Base-by-base conservation (phyloP, 2,888 invertebrate genomes). In the Alcis repandata region DNA sequence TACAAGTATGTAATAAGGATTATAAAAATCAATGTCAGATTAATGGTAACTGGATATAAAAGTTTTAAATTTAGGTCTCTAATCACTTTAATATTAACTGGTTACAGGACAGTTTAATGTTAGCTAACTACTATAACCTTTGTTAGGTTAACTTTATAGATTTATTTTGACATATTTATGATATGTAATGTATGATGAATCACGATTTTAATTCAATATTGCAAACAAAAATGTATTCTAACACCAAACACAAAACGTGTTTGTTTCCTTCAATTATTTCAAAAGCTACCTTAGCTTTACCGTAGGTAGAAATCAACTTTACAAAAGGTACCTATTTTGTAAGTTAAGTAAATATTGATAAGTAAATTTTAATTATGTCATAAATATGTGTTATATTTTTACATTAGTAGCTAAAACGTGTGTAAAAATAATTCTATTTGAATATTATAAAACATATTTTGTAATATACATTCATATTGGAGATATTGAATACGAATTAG, bases 371-470 rank as follows among this genome's bases (percentile, higher is more conserved):
- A 27, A 27, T 27, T 27, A 27, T 27, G 6, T 27, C 10, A 43
- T 2, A 19, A 32, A 33, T 56, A 3, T 43, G 32, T 32, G 17
- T 17, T 45, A 56, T 45, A 32, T 32, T 46, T 57, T 15, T 17
- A 41, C 7, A 11, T 38, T 17, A 43, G 8, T 10, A 11, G 43
- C 10, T 43, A 11, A 43, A 17, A 13, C 6, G n/a, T n/a, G 6
- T 2, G 4, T 19, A 1, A 8, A 46, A 27, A 15, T 10, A 46
- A 33, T 15, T 20, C 1, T 38, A 58, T 17, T 40, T 32, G 49
- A 59, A 59, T 59, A 59, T 59, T 59, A 40, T 57, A 41, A 48
- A 59, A 49, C 40, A 59, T 41, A 49, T 59, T 52, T 46, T 27
- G 11, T 9, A 36, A 19, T 38, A 38, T 53, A 11, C 9, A 41